phyloP scores from a whole-genome alignment of 2,797 vertebrate species.

The Liasis olivaceus region DNA sequence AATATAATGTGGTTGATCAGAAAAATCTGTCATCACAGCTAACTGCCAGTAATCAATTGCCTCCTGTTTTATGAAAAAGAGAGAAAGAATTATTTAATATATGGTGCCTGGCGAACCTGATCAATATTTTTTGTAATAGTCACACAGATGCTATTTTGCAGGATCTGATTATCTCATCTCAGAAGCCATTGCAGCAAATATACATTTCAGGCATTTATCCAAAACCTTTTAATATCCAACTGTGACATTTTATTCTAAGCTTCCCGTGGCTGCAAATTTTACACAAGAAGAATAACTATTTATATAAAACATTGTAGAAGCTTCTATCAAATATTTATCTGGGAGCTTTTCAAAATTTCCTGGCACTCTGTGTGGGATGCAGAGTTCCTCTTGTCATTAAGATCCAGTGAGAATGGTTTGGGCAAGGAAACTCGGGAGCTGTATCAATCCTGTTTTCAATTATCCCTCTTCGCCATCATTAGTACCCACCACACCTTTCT shows the following conservation, averaged over 20 bases:
- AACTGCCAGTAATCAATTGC: not conserved
- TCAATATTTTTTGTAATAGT: conserved; percentile 14
- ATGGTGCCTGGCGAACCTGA: not conserved
- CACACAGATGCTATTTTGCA: not conserved
- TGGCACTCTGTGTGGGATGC: not conserved
- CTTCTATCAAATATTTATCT: conserved; percentile 39
- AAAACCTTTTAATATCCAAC: conserved; percentile 49
- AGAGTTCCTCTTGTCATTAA: no score
- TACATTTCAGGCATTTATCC: conserved; percentile 46
- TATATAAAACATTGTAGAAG: conserved; percentile 54
- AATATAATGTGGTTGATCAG: not conserved
- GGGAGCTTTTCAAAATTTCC: conserved; percentile 49
- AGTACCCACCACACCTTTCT: not conserved
- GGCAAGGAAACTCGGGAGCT: not conserved
- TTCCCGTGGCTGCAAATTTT: conserved; percentile 47
- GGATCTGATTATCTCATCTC: conserved; percentile 25
- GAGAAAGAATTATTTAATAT: not conserved
- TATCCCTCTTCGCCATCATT: not conserved
- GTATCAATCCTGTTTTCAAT: not conserved
- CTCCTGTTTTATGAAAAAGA: not conserved
- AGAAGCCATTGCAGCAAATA: conserved; percentile 21
- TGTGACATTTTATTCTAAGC: conserved; percentile 44
- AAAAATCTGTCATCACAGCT: not conserved
- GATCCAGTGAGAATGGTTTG: not conserved
- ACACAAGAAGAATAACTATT: conserved; percentile 35